A percentile compares a stretch with the other conserved stretches of the same genome.
phyloP scores from a whole-genome alignment of 2,113 vertebrate species.

The Hippocampus zosterae region DNA sequence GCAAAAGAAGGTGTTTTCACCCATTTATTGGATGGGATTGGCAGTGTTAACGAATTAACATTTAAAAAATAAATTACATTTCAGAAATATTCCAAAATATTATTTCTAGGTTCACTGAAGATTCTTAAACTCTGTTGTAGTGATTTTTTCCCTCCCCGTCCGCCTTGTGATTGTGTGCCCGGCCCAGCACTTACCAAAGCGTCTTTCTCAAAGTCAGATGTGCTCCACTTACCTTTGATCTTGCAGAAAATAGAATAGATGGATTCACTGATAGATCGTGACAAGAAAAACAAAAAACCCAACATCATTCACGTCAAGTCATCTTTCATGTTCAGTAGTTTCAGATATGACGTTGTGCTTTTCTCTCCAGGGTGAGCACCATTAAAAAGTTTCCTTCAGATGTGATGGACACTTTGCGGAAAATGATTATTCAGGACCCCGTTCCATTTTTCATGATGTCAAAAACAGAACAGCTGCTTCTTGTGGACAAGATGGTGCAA shows the following conservation, averaged over 20 bases:
- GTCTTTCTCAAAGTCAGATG: neutral
- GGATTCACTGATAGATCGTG: neutral
- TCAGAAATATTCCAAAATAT: neutral
- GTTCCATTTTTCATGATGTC: conserved; percentile 62
- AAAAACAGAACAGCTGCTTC: conserved; percentile 60
- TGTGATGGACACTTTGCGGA: conserved; percentile 64
- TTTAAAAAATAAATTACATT: too few relatives aligned
- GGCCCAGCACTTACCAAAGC: neutral
- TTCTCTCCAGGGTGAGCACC: conserved; percentile 59
- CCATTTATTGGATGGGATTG: too few relatives aligned
- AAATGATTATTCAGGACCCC: conserved; percentile 56
- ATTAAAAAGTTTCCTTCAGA: conserved; percentile 65
- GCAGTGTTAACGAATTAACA: too few relatives aligned
- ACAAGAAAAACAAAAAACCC: neutral
- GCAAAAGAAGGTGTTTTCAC: too few relatives aligned
- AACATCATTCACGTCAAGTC: neutral
- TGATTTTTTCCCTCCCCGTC: neutral
- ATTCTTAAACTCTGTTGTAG: neutral
- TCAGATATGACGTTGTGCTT: neutral
- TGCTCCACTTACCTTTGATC: neutral
- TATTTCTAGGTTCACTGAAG: neutral
- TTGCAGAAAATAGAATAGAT: neutral
- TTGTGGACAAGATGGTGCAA: conserved; percentile 73
- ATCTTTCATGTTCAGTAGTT: neutral
- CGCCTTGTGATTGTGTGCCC: neutral